Conservation (phyloP, 2,113 vertebrate species). For the Pelecanoides urinatrix region DNA sequence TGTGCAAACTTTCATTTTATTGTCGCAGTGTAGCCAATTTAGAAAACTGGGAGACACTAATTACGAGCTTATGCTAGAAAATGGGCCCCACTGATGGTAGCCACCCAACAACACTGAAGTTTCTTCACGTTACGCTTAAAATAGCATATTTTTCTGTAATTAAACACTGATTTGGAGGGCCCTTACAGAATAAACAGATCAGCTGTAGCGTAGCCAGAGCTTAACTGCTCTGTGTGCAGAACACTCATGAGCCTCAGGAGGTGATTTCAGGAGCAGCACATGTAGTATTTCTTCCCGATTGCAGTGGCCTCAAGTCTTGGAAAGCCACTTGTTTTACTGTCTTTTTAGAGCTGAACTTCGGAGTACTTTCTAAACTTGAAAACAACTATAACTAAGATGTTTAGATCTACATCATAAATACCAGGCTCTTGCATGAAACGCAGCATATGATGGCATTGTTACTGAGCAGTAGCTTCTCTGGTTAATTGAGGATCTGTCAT, state of each 20-base stretch:
- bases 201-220: neutral
- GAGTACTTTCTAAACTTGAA: neutral
- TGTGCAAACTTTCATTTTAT: neutral
- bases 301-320: too few relatives aligned
- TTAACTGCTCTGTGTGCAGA: neutral
- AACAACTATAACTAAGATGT: rapidly evolving
- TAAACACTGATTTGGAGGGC: neutral
- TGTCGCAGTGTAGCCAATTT: too few relatives aligned
- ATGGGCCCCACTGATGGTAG: neutral
- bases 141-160: neutral
- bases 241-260: neutral
- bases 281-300: too few relatives aligned
- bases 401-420: neutral
- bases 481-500: neutral
- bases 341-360: neutral
- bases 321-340: neutral
- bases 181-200: too few relatives aligned
- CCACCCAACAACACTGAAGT: neutral
- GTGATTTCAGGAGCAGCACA: too few relatives aligned
- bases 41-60: neutral
- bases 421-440: neutral
- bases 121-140: neutral
- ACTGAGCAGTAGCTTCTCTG: neutral
- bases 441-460: rapidly evolving
- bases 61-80: neutral